Base-by-base conservation (phyloP, 2,113 vertebrate species). In the Synchiropus splendidus region DNA sequence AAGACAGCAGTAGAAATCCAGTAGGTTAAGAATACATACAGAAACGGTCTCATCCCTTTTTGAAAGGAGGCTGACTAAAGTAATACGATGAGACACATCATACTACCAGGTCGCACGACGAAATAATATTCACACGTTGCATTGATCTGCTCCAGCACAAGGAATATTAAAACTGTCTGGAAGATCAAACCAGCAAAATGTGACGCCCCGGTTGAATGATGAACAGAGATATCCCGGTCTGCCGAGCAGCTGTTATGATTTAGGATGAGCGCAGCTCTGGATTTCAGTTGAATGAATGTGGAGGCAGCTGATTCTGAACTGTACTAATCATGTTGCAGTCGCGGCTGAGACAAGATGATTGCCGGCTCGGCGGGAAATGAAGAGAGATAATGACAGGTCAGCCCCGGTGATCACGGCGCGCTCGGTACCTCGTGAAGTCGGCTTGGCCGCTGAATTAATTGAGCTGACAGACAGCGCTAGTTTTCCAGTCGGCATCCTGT, bases 351-450 rank as follows among this genome's bases (percentile, higher is more conserved):
- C 74, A 48, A 58, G 65, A 66, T 77, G 82, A 83, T 79, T 79
- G 78, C 75, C 68, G 58, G 31, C 54, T 65, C 74, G 66, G 78
- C 74, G 70, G 74, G 71, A 79, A 80, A 74, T 77, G 77, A 74
- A 83, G 67, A 73, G 62, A 68, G 68, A 77, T 82, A 79, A 82
- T 80, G 62, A 73, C 15, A 70, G 75, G 74, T 63, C 65, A 54
- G 64, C 61, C 21, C 21, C 33, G 37, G 51, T 62, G 65, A 54
- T 67, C 52, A n/a, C n/a, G n/a, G n/a, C n/a, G 60, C 36, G 12
- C 53, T 66, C 39, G 34, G 54, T 60, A 48, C 55, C 17, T 74
- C 57, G 16, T 48, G 36, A 52, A 47, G 51, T 55, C 59, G 56
- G n/a, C n/a, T n/a, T n/a, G n/a, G n/a, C n/a, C n/a, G n/a, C n/a